Conservation (phyloP, 2,888 invertebrate species). For the Cataglyphis rosenhaueri region DNA sequence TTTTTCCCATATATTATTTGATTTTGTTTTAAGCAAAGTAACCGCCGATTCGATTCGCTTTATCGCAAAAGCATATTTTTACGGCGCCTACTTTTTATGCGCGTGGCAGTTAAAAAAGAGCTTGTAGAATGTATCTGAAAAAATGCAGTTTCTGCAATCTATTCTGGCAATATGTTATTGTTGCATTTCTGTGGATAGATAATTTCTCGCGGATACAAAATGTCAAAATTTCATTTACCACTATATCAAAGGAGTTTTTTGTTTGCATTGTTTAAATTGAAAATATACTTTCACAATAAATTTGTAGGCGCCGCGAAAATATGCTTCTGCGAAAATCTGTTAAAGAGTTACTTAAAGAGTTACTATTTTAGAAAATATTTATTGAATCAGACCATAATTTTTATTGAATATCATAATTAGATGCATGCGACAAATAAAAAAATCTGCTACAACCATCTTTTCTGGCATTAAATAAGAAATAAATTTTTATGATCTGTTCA, state of each 20-base stretch:
- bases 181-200: slow-evolving; percentile 22
- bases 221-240: slow-evolving; percentile 64
- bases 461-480: not conserved
- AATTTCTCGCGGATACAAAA: slow-evolving; percentile 17
- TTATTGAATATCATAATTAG: not conserved
- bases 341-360: slow-evolving; percentile 20
- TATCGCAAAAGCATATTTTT: slow-evolving; percentile 36
- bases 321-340: not conserved
- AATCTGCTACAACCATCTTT: not conserved
- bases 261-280: slow-evolving; percentile 70
- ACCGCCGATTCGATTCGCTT: slow-evolving; percentile 19
- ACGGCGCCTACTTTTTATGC: slow-evolving; percentile 31
- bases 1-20: slow-evolving; percentile 35
- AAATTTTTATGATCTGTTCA: not conserved
- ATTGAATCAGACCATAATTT: not conserved
- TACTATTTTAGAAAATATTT: slow-evolving; percentile 22
- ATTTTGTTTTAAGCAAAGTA: slow-evolving; percentile 45
- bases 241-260: slow-evolving; percentile 76
- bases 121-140: slow-evolving; percentile 14
- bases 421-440: not conserved
- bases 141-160: slow-evolving; percentile 39
- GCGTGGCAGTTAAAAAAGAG: slow-evolving; percentile 22
- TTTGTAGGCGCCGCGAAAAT: not conserved
- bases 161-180: slow-evolving; percentile 19
- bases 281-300: slow-evolving; percentile 13